Conservation (phyloP, 2,113 vertebrate species). For the Corythornis cristatus region DNA sequence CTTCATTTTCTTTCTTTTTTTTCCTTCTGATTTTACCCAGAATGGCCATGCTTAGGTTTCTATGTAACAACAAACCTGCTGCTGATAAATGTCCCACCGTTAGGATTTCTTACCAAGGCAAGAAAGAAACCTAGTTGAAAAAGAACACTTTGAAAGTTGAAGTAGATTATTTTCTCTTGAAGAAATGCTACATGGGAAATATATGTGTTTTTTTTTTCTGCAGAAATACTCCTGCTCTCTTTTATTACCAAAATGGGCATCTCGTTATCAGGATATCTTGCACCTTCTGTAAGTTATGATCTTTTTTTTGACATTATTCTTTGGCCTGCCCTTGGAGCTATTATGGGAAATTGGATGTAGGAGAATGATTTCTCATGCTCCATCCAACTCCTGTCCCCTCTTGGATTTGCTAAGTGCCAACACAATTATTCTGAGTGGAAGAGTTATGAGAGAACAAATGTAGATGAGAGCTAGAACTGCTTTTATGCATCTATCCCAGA, state of each 20-base stretch:
- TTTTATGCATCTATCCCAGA: not conserved
- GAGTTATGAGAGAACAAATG: not conserved
- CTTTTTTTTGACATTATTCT: not conserved
- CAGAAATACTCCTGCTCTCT: not conserved
- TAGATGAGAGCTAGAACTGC: not conserved
- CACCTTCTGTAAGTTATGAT: not conserved
- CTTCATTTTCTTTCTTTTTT: not conserved
- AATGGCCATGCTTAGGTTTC: not conserved
- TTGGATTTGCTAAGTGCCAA: constrained; percentile 13
- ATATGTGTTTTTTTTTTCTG: not conserved
- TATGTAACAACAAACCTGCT: not conserved
- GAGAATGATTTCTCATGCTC: not conserved
- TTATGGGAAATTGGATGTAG: not conserved
- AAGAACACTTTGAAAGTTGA: not conserved
- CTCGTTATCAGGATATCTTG: not conserved
- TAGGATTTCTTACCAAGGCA: not conserved
- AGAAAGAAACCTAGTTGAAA: not conserved
- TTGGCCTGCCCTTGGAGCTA: not conserved
- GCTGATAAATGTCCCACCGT: not conserved
- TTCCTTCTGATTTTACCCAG: not conserved
- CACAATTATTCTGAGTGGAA: constrained; percentile 30
- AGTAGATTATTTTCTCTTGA: not conserved
- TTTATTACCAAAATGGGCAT: not conserved
- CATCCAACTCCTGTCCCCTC: not conserved
- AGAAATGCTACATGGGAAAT: not conserved